Percentiles rank a stretch among this genome's conserved stretches.
These are phyloP conservation scores for Dipus sagitta DNA, from an alignment of 2,797 vertebrate species.

Conservation along the genomic window DNA sequence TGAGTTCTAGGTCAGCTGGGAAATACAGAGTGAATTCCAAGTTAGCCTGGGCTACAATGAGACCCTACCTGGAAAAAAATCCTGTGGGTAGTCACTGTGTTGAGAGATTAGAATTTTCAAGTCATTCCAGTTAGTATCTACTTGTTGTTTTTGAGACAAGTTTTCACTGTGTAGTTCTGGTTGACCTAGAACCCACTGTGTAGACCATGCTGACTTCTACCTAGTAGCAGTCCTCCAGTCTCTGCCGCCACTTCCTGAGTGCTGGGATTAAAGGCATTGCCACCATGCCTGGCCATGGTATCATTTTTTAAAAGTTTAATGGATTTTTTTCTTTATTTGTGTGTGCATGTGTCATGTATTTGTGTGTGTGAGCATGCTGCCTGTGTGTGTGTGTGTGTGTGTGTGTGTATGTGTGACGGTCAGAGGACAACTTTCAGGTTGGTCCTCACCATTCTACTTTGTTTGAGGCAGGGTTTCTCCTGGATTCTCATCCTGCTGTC, in stretches of 20 bases:
- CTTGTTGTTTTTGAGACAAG: background rate
- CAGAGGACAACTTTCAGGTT: too few species aligned
- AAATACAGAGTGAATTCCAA: too few species aligned
- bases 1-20: too few species aligned
- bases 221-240: background rate
- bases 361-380: too few species aligned
- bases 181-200: background rate
- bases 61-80: background rate
- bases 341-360: too few species aligned
- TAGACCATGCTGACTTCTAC: background rate
- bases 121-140: background rate
- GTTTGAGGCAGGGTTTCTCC: too few species aligned
- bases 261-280: background rate
- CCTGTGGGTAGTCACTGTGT: background rate
- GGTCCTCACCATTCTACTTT: too few species aligned
- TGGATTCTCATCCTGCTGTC: too few species aligned
- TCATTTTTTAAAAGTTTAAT: background rate
- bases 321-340: too few species aligned
- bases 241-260: background rate
- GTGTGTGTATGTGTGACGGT: too few species aligned
- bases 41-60: too few species aligned
- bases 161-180: background rate
- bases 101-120: slow-evolving; percentile 33
- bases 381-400: too few species aligned
- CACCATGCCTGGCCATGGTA: background rate